Conservation (phyloP, 2,797 vertebrate species). For the Muscicapa striata region DNA sequence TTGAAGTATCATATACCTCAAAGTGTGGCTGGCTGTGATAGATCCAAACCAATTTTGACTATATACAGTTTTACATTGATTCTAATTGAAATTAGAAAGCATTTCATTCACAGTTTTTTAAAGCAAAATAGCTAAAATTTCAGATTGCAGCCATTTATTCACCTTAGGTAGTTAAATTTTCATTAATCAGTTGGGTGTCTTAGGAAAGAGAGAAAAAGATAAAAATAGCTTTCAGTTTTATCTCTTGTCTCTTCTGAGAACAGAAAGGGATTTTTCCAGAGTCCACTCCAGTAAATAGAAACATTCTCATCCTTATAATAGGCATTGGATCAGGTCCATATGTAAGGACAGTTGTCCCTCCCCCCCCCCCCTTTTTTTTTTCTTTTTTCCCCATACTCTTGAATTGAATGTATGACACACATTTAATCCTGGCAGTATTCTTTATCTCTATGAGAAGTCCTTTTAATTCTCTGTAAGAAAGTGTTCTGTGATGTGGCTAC, state of each 20-base stretch:
- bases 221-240: neutral
- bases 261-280: neutral
- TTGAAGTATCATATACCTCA: neutral
- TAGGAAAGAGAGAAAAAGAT: neutral
- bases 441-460: constrained; percentile 48
- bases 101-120: neutral
- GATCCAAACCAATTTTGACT: constrained; percentile 34
- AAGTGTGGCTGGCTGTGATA: neutral
- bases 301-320: neutral
- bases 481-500: constrained; percentile 42
- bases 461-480: constrained; percentile 57
- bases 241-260: neutral
- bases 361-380: accelerated
- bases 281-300: neutral
- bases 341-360: neutral
- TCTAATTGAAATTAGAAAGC: constrained; percentile 17
- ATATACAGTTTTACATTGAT: constrained; percentile 36
- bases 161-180: neutral
- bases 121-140: neutral
- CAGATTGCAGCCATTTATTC: neutral
- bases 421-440: constrained; percentile 33
- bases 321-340: neutral
- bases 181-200: neutral
- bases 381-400: neutral
- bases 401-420: constrained; percentile 25